Evolutionary conservation across 2,113 vertebrate genomes (phyloP).

Genomic region (Numida meleagris): DNA sequence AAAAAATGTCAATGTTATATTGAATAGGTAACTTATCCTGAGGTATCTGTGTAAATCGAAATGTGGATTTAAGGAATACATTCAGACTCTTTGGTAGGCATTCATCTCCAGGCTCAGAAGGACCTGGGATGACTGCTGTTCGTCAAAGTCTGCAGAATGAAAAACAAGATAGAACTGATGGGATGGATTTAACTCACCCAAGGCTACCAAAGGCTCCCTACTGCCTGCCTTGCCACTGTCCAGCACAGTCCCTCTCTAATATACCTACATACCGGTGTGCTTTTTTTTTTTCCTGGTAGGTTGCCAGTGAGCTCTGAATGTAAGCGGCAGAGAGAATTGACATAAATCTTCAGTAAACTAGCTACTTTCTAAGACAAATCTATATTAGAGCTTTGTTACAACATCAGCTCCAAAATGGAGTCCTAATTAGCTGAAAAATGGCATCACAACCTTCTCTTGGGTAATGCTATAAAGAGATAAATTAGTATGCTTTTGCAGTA

Average conservation of each 20-base stretch:
- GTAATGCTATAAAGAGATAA: background rate
- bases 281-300: background rate
- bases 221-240: background rate
- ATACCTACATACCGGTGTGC: fast-evolving
- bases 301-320: background rate
- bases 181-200: background rate
- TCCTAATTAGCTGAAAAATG: background rate
- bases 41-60: background rate
- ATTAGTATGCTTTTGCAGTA: background rate
- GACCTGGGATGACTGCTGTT: background rate
- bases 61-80: background rate
- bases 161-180: background rate
- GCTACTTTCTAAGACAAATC: background rate
- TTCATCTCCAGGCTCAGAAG: background rate
- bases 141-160: background rate
- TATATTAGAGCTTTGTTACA: background rate
- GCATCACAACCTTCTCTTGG: background rate
- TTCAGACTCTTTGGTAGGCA: background rate
- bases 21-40: background rate
- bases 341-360: background rate
- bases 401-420: background rate
- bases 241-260: fast-evolving
- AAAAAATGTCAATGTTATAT: background rate
- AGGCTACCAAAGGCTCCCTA: background rate
- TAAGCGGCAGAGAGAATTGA: background rate